Conservation (phyloP, 2,888 invertebrate genomes). For the Zaprionus bogoriensis region DNA sequence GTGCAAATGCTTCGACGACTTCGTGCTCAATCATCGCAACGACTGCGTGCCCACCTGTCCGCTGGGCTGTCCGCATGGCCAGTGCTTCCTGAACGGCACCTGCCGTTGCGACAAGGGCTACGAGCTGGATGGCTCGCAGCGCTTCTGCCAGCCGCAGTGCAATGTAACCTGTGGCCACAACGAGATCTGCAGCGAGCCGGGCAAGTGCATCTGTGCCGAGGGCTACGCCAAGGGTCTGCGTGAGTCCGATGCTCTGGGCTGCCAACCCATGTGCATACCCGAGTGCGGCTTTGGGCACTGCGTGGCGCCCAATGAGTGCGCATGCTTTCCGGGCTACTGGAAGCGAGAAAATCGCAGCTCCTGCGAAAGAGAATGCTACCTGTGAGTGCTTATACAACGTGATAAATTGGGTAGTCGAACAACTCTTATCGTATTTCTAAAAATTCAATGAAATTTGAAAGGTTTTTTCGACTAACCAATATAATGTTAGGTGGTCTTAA, state of each 20-base stretch:
- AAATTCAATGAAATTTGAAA: too few species aligned
- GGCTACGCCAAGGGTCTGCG: slow-evolving; percentile 66
- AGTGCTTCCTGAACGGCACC: slow-evolving; percentile 80
- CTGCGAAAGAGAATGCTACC: slow-evolving; percentile 76
- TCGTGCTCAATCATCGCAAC: slow-evolving; percentile 77
- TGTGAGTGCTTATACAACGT: too few species aligned
- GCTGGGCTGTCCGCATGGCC: slow-evolving; percentile 79
- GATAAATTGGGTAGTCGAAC: too few species aligned
- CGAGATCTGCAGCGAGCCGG: slow-evolving; percentile 86
- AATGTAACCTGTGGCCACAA: slow-evolving; percentile 85
- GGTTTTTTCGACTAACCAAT: too few species aligned
- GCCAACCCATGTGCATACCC: slow-evolving; percentile 78
- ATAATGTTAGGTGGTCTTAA: too few species aligned
- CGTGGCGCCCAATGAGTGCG: slow-evolving; percentile 83
- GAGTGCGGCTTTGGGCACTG: slow-evolving; percentile 83
- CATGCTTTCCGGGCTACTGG: slow-evolving; percentile 82
- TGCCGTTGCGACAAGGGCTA: slow-evolving; percentile 80
- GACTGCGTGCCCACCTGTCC: slow-evolving; percentile 78
- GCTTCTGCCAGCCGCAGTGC: slow-evolving; percentile 85
- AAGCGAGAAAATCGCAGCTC: slow-evolving; percentile 69
- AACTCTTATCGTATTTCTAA: too few species aligned
- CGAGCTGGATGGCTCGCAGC: slow-evolving; percentile 81
- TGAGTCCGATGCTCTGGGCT: slow-evolving; percentile 59
- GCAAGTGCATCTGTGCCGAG: slow-evolving; percentile 84
- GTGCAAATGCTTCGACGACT: slow-evolving; percentile 81